A percentile compares a stretch with the other conserved stretches of the same genome.
Evolutionary conservation across 1,140 invertebrate species (phyloP).

Genomic region (Dendroctonus valens): DNA sequence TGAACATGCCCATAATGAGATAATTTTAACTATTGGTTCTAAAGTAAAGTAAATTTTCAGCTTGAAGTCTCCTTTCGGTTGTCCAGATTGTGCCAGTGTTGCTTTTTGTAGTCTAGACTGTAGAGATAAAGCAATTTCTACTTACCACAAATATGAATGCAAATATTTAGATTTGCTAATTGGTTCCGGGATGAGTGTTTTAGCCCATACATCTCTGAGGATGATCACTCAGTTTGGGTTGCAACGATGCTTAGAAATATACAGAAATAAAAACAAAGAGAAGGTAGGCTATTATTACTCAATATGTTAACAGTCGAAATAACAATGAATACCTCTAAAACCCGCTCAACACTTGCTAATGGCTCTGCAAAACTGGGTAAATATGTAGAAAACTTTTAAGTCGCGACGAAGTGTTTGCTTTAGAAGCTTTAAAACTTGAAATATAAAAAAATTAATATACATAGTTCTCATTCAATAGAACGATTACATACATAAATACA

Average conservation of each 20-base stretch:
- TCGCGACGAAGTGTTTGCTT: too few species aligned
- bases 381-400: too few species aligned
- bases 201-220: slow-evolving; percentile 72
- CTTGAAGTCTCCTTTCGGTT: slow-evolving; percentile 66
- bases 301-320: not conserved
- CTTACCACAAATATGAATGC: slow-evolving; percentile 83
- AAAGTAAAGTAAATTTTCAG: slow-evolving; percentile 27
- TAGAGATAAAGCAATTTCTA: slow-evolving; percentile 60
- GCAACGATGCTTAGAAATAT: slow-evolving; percentile 54
- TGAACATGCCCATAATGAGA: too few species aligned
- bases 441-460: too few species aligned
- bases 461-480: too few species aligned
- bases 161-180: slow-evolving; percentile 70
- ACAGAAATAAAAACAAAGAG: slow-evolving; percentile 51
- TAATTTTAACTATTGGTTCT: too few species aligned
- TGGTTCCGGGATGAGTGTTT: slow-evolving; percentile 77
- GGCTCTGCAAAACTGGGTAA: too few species aligned
- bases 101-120: slow-evolving; percentile 75
- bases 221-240: slow-evolving; percentile 67
- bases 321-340: too few species aligned
- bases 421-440: too few species aligned
- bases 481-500: too few species aligned
- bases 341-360: too few species aligned
- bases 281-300: slow-evolving; percentile 36
- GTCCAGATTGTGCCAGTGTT: slow-evolving; percentile 70